Base-by-base conservation (phyloP, 2,888 invertebrate species). In the Amorpha juglandis region DNA sequence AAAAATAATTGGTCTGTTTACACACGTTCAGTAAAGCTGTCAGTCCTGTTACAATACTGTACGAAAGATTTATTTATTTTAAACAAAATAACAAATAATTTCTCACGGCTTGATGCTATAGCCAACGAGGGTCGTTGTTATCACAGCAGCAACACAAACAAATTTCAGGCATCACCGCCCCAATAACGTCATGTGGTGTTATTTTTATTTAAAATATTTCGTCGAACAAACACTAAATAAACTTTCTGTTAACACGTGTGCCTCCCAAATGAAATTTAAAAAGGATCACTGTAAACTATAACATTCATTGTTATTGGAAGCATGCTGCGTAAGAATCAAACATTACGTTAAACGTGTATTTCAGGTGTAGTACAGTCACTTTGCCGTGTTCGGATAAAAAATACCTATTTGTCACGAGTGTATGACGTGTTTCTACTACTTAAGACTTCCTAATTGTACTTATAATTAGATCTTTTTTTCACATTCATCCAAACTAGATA, bases 61-160 rank as follows among this genome's bases (percentile, higher is more conserved):
- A 63, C 69, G 66, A 68, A 68, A 74, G 71, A 70, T 76, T 80
- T 78, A 78, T 82, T 80, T 81, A 79, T 79, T 81, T 70, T 77
- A 77, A 79, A 83, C 77, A 83, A 74, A 83, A 80, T 75, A 82
- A 82, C 76, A 80, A 78, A 75, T 75, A 74, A 76, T 80, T 80
- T 83, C 82, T 81, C 81, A 82, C 76, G 73, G 72, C 71, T 70
- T 73, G 70, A 70, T 73, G 69, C 69, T 69, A 68, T 66, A 67
- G 53, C 27, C 63, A 68, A 68, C 68, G 66, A 67, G 64, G 68
- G 67, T 69, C 74, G 73, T 78, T 82, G 87, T 87, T 88, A 84
- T 83, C 78, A 70, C 78, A 78, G 79, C 80, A 80, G 78, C 78
- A 80, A 81, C 72, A 78, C 78, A 88, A 89, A 89, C 85, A 86